phyloP scores from a whole-genome alignment of 2,113 vertebrate genomes.

The Colossoma macropomum region DNA sequence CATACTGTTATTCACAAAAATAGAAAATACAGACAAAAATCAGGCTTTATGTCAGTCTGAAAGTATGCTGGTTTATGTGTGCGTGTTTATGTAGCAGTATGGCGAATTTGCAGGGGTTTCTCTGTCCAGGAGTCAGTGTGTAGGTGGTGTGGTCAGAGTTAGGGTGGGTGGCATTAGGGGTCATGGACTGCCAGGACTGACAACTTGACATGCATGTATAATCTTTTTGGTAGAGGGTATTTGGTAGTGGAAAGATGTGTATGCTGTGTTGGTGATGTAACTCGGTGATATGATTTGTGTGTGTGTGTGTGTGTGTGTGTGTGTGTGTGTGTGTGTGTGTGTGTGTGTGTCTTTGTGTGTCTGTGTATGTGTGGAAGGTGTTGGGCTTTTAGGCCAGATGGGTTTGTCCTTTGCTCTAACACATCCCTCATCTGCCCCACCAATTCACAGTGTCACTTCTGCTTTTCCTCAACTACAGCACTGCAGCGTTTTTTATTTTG shows the following conservation, averaged over 20 bases:
- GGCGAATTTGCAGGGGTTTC: not conserved
- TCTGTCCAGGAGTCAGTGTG: not conserved
- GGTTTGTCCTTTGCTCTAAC: conserved; percentile 12
- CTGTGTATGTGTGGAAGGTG: too few species aligned
- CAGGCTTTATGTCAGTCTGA: too few species aligned
- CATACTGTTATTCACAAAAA: too few species aligned
- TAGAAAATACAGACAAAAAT: too few species aligned
- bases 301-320: not conserved
- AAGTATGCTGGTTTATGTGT: too few species aligned
- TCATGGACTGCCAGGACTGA: not conserved
- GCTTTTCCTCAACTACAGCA: conserved; percentile 65
- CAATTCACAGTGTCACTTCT: conserved; percentile 72
- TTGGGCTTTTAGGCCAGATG: not conserved
- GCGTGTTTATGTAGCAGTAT: not conserved
- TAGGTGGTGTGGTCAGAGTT: not conserved
- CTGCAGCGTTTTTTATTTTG: conserved; percentile 37
- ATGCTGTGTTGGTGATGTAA: not conserved
- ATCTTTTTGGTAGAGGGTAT: not conserved
- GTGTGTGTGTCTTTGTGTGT: not conserved
- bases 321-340: not conserved
- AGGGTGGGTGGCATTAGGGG: not conserved
- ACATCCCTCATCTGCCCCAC: conserved; percentile 49
- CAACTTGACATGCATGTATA: not conserved
- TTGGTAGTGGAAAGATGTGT: not conserved
- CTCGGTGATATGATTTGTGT: not conserved